Evolutionary conservation across 2,113 vertebrate species (phyloP), one percentile per base, ranked within the genome.

Genomic region (Clupea harengus): DNA sequence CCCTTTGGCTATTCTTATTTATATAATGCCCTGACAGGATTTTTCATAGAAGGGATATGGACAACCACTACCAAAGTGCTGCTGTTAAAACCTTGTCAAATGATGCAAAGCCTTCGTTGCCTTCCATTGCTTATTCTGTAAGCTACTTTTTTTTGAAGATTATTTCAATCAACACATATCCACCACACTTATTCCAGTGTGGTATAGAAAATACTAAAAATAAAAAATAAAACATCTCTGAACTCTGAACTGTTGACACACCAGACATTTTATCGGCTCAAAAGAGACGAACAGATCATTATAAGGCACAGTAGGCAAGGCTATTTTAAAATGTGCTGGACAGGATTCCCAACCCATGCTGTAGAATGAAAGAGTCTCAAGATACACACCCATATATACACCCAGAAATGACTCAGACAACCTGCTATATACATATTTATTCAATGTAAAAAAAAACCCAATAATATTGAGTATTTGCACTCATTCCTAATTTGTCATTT

Each of bases 1-100:
- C 91, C 92, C 88, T 90, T 89, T 90, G 89, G 91, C 89, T 89
- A 91, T 87, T 83, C 85, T 92, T 91, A 89, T 89, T 89, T 88
- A 86, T 88, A 88, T 88, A 89, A 91, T 90, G 86, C 89, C 72
- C 78, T 87, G 84, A 89, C 88, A 88, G 75, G 88, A 89, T 89
- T 91, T 39, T 90, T 84, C 82, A 86, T 92, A 52, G 81, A 88
- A 89, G 28, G 28, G n/a, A 80, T 91, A 87, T 64, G 91, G 89
- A 87, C 87, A 60, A 81, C 52, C 85, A 85, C 85, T 84, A 84
- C 45, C 60, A 82, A 88, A 86, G 86, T 75, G 87, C 50, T 39
- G 89, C 82, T 90, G 88, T 88, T 90, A 90, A 85, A 89, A 91
- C 90, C 81, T 87, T 91, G 89, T 89, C 86, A 87, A 39, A 78